These are phyloP conservation scores for Hippocampus abdominalis DNA, from an alignment of 2,113 vertebrate species.

Conservation along the genomic window DNA sequence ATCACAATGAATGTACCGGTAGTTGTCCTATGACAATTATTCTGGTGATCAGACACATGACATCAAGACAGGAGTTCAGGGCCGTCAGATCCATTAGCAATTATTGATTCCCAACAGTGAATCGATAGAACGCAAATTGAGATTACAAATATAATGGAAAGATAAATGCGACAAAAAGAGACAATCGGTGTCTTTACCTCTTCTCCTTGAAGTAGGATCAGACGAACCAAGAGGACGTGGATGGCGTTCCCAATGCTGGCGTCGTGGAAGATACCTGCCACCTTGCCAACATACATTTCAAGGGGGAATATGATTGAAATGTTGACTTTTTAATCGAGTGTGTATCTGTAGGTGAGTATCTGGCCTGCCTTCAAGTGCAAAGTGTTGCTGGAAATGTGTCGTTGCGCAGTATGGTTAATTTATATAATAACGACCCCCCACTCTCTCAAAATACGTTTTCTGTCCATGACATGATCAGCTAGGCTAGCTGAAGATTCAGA, in stretches of 20 bases:
- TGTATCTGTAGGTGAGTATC: background rate
- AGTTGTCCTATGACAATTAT: too few species aligned
- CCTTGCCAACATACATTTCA: constrained; percentile 66
- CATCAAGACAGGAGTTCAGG: too few species aligned
- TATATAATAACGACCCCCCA: background rate
- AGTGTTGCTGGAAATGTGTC: background rate
- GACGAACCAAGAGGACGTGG: constrained; percentile 90
- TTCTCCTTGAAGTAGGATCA: constrained; percentile 91
- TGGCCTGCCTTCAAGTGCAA: background rate
- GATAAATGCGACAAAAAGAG: background rate
- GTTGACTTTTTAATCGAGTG: background rate
- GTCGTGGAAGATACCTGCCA: constrained; percentile 90
- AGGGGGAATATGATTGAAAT: background rate
- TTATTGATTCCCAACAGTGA: too few species aligned
- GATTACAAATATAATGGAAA: background rate
- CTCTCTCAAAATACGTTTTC: too few species aligned
- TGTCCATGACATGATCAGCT: too few species aligned
- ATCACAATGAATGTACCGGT: too few species aligned
- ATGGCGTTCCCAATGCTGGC: constrained; percentile 95
- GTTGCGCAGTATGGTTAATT: too few species aligned
- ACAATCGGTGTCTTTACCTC: constrained; percentile 74
- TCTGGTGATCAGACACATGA: too few species aligned
- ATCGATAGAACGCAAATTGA: too few species aligned
- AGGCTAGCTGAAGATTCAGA: too few species aligned
- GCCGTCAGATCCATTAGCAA: too few species aligned